A percentile compares a stretch with the other conserved stretches of the same genome.
Conservation (phyloP, 2,797 vertebrate genomes). For the Prionace glauca region DNA sequence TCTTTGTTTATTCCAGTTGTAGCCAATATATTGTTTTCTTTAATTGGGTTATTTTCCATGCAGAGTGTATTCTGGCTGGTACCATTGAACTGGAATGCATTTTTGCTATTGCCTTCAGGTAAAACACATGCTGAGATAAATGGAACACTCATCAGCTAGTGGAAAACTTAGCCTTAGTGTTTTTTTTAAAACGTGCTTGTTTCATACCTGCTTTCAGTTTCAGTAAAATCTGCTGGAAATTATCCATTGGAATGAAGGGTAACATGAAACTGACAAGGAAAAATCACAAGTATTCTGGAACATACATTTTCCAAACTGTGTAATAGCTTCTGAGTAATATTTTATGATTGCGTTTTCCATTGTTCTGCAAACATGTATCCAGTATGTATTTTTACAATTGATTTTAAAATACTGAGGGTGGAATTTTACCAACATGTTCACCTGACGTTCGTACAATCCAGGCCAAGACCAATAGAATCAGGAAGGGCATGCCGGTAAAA, state of each 20-base stretch:
- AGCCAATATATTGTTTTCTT: neutral
- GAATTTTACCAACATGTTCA: no score
- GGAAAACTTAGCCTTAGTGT: neutral
- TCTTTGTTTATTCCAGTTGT: neutral
- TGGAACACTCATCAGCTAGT: neutral
- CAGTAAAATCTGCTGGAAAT: neutral
- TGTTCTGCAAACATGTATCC: neutral
- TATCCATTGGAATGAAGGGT: neutral
- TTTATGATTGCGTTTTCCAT: neutral
- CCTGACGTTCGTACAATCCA: no score
- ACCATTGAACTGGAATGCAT: neutral
- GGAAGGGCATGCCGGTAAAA: no score
- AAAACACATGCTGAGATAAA: neutral
- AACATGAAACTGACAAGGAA: constrained; percentile 1
- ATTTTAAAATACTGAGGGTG: neutral
- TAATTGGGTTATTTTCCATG: constrained; percentile 4
- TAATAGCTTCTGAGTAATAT: neutral
- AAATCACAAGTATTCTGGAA: neutral
- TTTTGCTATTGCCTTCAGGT: neutral
- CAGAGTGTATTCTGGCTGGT: neutral
- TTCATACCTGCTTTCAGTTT: constrained; percentile 3
- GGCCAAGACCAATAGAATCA: no score
- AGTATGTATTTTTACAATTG: neutral
- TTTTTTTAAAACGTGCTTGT: neutral
- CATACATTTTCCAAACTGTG: neutral